Conservation (phyloP, 2,797 vertebrate genomes). For the Antennarius maculatus region DNA sequence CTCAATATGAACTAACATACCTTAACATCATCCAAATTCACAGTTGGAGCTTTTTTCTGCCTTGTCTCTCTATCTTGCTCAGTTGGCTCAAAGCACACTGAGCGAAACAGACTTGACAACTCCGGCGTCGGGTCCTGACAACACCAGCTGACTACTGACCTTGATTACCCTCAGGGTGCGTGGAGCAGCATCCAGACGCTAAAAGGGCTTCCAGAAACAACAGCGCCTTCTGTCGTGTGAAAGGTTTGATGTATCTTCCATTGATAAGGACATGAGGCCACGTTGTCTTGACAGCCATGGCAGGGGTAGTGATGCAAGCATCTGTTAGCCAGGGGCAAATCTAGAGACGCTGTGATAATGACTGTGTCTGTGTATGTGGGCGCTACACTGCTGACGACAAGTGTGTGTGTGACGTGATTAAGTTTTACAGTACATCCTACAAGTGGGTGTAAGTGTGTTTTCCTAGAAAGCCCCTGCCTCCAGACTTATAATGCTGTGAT, state of each 20-base stretch:
- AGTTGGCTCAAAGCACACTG: constrained; percentile 35
- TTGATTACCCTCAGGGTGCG: constrained; percentile 41
- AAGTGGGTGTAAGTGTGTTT: constrained; percentile 1
- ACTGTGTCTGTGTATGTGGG: neutral
- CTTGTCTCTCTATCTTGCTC: constrained; percentile 11
- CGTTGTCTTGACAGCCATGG: constrained; percentile 9
- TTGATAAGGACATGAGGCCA: constrained; percentile 26
- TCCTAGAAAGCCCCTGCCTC: neutral
- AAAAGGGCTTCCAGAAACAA: constrained; percentile 45
- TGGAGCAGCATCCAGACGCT: constrained; percentile 23
- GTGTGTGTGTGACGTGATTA: neutral
- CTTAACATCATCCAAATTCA: constrained; percentile 23
- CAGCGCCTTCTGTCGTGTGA: constrained; percentile 34
- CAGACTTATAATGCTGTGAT: constrained; percentile 37
- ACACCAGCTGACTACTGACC: constrained; percentile 71
- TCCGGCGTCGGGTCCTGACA: constrained; percentile 37
- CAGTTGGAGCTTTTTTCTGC: neutral
- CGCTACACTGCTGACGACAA: constrained; percentile 3
- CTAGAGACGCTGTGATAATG: neutral
- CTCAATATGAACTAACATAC: constrained; percentile 27
- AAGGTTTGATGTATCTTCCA: constrained; percentile 27
- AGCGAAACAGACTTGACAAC: constrained; percentile 41
- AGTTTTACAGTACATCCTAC: neutral
- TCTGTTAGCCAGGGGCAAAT: constrained; percentile 5
- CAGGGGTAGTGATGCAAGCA: neutral